Conservation (phyloP, 92 coral and sea anemone species). For the Epizoanthus fatuus region DNA sequence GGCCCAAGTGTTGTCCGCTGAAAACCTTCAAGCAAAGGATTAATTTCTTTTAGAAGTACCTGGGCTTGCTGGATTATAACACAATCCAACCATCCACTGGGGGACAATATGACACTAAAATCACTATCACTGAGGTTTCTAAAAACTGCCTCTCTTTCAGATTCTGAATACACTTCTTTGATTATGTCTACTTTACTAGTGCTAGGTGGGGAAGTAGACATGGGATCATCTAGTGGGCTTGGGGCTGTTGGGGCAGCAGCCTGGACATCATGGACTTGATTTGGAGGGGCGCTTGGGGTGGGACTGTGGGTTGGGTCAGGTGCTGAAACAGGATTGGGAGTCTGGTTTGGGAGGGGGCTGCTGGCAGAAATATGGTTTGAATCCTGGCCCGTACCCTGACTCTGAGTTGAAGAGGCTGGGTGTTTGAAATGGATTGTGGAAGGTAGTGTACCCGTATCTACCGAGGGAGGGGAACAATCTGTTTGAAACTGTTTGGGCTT, state of each 20-base stretch:
- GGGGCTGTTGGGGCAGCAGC: too few relatives aligned
- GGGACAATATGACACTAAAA: slow-evolving; percentile 44
- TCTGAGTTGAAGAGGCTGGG: too few relatives aligned
- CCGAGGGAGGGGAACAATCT: slow-evolving; percentile 15
- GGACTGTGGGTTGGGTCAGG: slow-evolving; percentile 13
- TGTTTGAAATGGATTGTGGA: slow-evolving; percentile 21
- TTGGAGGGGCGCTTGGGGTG: background rate
- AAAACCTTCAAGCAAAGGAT: slow-evolving; percentile 74
- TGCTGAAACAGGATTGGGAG: slow-evolving; percentile 2
- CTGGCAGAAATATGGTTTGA: background rate
- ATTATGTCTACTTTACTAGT: slow-evolving; percentile 13
- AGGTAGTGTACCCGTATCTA: slow-evolving; percentile 11
- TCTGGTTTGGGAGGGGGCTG: slow-evolving; percentile 24
- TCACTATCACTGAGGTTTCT: slow-evolving; percentile 22
- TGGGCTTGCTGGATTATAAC: slow-evolving; percentile 74
- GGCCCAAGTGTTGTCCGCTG: slow-evolving; percentile 82
- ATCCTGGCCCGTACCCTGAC: too few relatives aligned
- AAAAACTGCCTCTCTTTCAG: slow-evolving; percentile 13
- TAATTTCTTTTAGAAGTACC: slow-evolving; percentile 49
- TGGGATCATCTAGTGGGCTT: background rate
- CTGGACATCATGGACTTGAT: too few relatives aligned
- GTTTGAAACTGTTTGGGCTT: slow-evolving; percentile 13
- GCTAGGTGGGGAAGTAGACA: slow-evolving; percentile 9
- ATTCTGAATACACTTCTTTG: slow-evolving; percentile 23
- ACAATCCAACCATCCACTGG: slow-evolving; percentile 77